Percentiles rank a stretch among this genome's conserved stretches.
phyloP scores from a whole-genome alignment of 2,113 vertebrate species.

The Pseudorhombus dupliciocellatus region DNA sequence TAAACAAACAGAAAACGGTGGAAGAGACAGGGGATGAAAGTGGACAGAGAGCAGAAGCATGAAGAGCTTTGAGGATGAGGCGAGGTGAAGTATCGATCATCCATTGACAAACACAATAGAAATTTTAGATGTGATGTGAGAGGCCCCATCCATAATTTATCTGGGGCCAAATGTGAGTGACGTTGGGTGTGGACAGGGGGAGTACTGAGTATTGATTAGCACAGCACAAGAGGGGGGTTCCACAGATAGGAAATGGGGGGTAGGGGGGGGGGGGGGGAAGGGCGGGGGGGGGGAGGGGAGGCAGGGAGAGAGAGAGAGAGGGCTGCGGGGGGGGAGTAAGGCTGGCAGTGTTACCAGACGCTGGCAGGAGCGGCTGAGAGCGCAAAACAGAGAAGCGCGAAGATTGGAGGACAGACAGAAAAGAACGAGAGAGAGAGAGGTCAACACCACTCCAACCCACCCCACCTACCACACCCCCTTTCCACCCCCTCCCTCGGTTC shows the following conservation, averaged over 20 bases:
- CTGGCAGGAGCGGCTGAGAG: constrained; percentile 72
- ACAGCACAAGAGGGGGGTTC: constrained; percentile 69
- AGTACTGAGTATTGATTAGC: constrained; percentile 90
- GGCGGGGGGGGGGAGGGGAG: constrained; percentile 78
- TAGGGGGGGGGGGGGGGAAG: constrained; percentile 26
- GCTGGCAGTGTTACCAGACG: constrained; percentile 88
- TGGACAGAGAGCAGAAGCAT: constrained; percentile 60
- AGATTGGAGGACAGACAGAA: constrained; percentile 57
- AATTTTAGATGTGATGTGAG: constrained; percentile 92
- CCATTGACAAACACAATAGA: constrained; percentile 93
- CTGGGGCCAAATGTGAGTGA: constrained; percentile 90
- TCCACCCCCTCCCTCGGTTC: constrained; percentile 46
- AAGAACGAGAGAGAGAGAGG: constrained; percentile 36
- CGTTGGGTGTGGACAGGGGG: constrained; percentile 83
- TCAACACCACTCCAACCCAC: constrained; percentile 49
- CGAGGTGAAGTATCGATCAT: constrained; percentile 89
- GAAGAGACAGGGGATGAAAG: constrained; percentile 66
- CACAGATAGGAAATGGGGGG: constrained; percentile 39
- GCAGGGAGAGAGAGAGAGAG: constrained; percentile 74
- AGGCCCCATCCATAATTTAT: constrained; percentile 95
- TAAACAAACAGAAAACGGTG: constrained; percentile 69
- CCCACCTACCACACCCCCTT: constrained; percentile 60
- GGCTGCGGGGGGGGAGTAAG: constrained; percentile 81
- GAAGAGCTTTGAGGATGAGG: constrained; percentile 83
- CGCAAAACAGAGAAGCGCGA: constrained; percentile 57